Conservation (phyloP, 2,797 vertebrate genomes). For the Notoglanidium macrostoma region DNA sequence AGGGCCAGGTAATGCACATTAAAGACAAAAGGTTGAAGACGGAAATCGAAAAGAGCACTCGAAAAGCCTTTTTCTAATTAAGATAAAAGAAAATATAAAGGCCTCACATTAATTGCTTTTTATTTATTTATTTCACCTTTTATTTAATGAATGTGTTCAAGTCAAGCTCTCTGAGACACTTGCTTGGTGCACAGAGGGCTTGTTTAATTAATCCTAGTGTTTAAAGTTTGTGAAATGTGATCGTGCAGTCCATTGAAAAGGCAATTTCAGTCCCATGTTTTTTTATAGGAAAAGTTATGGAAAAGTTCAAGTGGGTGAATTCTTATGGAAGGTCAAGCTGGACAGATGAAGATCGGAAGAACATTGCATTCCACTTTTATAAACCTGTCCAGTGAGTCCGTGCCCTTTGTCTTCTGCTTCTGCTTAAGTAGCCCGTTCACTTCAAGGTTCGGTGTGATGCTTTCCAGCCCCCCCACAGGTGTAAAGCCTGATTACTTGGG, state of each 20-base stretch:
- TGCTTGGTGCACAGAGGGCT: too few relatives aligned
- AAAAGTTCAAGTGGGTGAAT: not conserved
- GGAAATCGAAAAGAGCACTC: not conserved
- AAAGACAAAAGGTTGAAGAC: slow-evolving; percentile 3
- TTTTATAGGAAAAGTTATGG: not conserved
- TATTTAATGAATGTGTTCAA: not conserved
- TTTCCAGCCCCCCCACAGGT: not conserved
- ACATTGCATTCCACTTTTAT: not conserved
- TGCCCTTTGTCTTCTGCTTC: not conserved
- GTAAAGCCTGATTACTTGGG: not conserved
- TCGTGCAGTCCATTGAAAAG: not conserved
- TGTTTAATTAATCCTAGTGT: not conserved
- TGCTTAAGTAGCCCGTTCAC: not conserved
- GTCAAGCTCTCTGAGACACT: not conserved
- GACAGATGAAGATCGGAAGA: not conserved
- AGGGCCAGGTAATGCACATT: slow-evolving; percentile 26
- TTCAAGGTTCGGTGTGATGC: not conserved
- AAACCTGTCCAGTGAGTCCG: not conserved
- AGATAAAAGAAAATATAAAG: not conserved
- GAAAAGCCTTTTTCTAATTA: not conserved
- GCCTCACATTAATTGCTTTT: not conserved
- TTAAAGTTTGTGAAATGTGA: not conserved
- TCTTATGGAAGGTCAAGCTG: not conserved
- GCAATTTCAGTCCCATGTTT: not conserved
- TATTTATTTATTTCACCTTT: not conserved